These are phyloP conservation scores for Cichladusa arquata DNA, from an alignment of 2,113 vertebrate species.

Conservation along the genomic window DNA sequence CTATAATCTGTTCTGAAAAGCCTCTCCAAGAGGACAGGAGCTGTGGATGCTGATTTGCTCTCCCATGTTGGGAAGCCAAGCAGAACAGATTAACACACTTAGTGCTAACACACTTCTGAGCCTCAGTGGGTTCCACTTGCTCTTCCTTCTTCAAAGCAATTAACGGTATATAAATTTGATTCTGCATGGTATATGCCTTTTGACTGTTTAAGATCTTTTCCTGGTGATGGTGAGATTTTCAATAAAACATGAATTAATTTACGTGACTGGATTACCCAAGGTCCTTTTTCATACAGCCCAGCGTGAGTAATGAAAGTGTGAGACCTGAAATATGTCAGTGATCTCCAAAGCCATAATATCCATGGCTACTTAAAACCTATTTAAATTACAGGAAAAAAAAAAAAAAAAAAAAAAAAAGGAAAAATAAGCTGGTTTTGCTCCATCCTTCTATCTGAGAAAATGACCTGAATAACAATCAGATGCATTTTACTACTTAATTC, in stretches of 20 bases:
- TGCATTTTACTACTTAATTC: background rate
- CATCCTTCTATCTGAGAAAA: background rate
- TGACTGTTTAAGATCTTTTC: background rate
- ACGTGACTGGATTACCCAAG: background rate
- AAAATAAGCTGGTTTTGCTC: background rate
- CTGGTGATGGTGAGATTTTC: background rate
- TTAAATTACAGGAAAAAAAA: background rate
- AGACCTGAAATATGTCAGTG: background rate
- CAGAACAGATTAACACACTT: background rate
- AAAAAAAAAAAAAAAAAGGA: background rate
- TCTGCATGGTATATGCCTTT: background rate
- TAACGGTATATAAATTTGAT: background rate
- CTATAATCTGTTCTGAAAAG: background rate
- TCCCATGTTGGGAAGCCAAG: background rate
- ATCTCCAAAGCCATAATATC: background rate
- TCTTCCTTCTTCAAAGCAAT: background rate
- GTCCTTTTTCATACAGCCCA: background rate
- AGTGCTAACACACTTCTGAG: background rate
- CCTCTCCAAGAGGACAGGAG: background rate
- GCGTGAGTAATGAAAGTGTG: background rate
- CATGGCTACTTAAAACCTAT: background rate
- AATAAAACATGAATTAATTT: constrained; percentile 5
- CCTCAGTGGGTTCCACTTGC: background rate
- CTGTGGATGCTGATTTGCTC: background rate
- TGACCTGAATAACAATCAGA: background rate